phyloP scores from a whole-genome alignment of 1,140 invertebrate species.

The Hypsibius dujardini region DNA sequence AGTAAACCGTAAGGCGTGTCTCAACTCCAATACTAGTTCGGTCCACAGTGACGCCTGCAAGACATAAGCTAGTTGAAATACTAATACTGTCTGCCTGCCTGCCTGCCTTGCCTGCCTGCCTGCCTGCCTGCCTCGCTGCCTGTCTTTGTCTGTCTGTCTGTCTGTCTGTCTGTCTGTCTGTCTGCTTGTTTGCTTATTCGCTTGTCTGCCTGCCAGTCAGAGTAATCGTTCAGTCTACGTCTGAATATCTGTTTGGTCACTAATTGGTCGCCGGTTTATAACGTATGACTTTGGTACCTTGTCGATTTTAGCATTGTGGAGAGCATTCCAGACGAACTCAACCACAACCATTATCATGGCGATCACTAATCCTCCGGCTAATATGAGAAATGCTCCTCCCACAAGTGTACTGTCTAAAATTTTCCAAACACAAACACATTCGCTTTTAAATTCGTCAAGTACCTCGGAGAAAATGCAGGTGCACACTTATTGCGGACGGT shows the following conservation, averaged over 20 bases:
- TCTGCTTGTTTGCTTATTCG: too few species aligned
- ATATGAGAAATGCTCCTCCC: slow-evolving; percentile 85
- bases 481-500: slow-evolving; percentile 6
- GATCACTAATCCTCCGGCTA: slow-evolving; percentile 69
- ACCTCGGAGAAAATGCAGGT: background rate
- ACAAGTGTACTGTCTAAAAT: slow-evolving; percentile 19
- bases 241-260: background rate
- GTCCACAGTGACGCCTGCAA: background rate
- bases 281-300: slow-evolving; percentile 36
- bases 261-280: background rate
- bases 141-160: too few species aligned
- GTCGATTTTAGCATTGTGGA: slow-evolving; percentile 68
- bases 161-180: background rate
- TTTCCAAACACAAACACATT: background rate
- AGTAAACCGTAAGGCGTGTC: background rate
- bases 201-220: too few species aligned
- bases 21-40: background rate
- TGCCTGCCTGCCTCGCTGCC: too few species aligned
- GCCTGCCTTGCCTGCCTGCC: too few species aligned
- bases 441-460: background rate
- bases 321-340: slow-evolving; percentile 89
- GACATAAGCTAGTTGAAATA: background rate
- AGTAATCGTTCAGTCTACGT: too few species aligned
- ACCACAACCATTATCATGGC: slow-evolving; percentile 75
- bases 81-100: background rate